Base-by-base conservation (phyloP, 2,888 invertebrate genomes). In the Callosobruchus maculatus region DNA sequence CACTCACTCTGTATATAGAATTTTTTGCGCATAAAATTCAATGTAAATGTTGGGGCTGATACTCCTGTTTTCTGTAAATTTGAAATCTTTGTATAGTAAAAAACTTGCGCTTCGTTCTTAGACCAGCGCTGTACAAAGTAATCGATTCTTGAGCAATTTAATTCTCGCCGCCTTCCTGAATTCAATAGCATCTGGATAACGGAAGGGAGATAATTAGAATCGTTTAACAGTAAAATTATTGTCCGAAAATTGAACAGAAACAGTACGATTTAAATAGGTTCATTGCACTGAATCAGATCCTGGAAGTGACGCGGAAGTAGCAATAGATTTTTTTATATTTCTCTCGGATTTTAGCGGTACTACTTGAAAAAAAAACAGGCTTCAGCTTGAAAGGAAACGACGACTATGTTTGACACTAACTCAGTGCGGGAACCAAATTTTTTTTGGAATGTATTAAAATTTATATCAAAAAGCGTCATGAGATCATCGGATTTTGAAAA, bases 81-180 rank as follows among this genome's bases (percentile, higher is more conserved):
- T n/a, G n/a, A n/a, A n/a, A n/a, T n/a, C n/a, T n/a, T n/a, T n/a
- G n/a, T n/a, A n/a, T 30, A 30, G 30, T 30, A 30, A 9, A 30
- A 30, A 30, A 5, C 30, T 49, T 7, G 49, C 18, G 13, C 9
- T 7, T 18, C 13, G 49, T 49, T 49, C 49, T 49, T 49, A 49
- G 49, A 49, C 49, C 49, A 49, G 1, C 49, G 18, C 49, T 49
- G 49, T 49, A 49, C 49, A 49, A 49, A 49, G 18, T 49, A 49
- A 49, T 49, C 49, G 13, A 76, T 78, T 79, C 77, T 78, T 76
- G 78, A 80, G 78, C 77, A 76, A 77, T 78, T 78, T 77, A 77
- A 79, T 78, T 77, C 76, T 78, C 75, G 73, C 71, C 71, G 74
- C 77, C 80, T 80, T 81, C 79, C 79, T 80, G 77, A 75, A 76